phyloP scores from a whole-genome alignment of 2,797 vertebrate genomes.

The Neostethus bicornis region DNA sequence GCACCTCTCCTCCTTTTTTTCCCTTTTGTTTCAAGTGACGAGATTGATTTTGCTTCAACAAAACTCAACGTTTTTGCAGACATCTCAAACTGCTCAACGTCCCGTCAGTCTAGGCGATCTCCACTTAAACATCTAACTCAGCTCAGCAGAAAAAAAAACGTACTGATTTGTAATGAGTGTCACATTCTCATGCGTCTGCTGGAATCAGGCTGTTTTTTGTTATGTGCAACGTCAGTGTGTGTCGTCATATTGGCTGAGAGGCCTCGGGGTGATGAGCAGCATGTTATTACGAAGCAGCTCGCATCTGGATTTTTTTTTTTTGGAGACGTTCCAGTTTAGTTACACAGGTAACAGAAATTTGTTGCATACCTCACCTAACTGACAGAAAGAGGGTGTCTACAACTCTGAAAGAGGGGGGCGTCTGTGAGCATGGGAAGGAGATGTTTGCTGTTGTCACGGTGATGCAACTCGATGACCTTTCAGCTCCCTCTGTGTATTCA shows the following conservation, averaged over 20 bases:
- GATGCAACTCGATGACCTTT: slow-evolving; percentile 8
- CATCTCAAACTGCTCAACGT: background rate
- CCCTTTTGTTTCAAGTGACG: background rate
- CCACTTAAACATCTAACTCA: background rate
- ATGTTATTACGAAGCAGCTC: background rate
- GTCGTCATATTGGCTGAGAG: background rate
- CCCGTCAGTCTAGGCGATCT: background rate
- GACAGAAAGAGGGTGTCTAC: background rate
- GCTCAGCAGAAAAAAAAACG: background rate
- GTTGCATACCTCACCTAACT: slow-evolving; percentile 38
- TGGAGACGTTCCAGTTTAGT: background rate
- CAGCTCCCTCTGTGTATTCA: slow-evolving; percentile 7
- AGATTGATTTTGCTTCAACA: background rate
- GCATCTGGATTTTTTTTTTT: background rate
- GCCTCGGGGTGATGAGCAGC: background rate
- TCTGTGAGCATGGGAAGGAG: slow-evolving; percentile 25
- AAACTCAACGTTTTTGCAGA: background rate
- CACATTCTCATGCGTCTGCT: background rate
- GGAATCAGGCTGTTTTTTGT: background rate
- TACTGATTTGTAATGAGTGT: background rate
- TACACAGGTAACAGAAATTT: slow-evolving; percentile 16
- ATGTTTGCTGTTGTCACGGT: slow-evolving; percentile 10
- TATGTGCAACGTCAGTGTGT: background rate
- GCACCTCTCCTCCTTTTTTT: background rate
- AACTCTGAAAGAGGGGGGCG: background rate